These are phyloP conservation scores for Ophion ellenae DNA, from an alignment of 2,888 invertebrate genomes.

Conservation along the genomic window DNA sequence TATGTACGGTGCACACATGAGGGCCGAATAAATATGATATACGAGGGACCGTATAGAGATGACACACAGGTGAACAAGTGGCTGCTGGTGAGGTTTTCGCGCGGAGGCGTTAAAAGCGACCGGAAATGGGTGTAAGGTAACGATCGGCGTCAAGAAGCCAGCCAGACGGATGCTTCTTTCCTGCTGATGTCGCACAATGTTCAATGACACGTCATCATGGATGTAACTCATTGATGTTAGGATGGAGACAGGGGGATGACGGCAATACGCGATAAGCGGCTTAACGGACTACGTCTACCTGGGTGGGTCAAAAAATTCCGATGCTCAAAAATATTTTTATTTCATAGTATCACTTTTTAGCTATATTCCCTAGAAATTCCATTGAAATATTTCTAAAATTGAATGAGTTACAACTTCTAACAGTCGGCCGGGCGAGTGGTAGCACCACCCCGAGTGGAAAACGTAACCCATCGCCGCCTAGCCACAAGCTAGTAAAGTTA, in stretches of 20 bases:
- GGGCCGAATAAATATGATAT: constrained; percentile 37
- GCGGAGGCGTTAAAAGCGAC: constrained; percentile 51
- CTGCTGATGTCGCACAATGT: not conserved
- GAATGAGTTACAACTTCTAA: too few relatives aligned
- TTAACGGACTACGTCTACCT: not conserved
- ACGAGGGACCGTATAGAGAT: constrained; percentile 51
- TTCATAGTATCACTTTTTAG: too few relatives aligned
- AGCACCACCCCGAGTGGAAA: too few relatives aligned
- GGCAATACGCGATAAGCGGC: constrained; percentile 57
- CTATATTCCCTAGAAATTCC: too few relatives aligned
- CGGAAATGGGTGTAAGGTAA: constrained; percentile 59
- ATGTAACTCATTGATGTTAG: constrained; percentile 15
- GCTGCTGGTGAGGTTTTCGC: constrained; percentile 23
- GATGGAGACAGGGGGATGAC: not conserved
- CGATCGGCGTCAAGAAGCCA: constrained; percentile 41
- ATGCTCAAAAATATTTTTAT: too few relatives aligned
- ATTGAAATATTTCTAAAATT: too few relatives aligned
- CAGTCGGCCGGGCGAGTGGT: too few relatives aligned
- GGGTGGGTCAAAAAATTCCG: too few relatives aligned
- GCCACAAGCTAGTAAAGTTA: too few relatives aligned
- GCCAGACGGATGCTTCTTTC: constrained; percentile 45
- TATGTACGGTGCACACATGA: not conserved
- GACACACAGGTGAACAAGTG: constrained; percentile 60
- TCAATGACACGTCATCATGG: constrained; percentile 2
- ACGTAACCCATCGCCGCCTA: too few relatives aligned